Percentiles rank a stretch among this genome's conserved stretches.
These are phyloP conservation scores for Muscicapa comitata DNA, from an alignment of 2,797 vertebrate species.

Conservation along the genomic window DNA sequence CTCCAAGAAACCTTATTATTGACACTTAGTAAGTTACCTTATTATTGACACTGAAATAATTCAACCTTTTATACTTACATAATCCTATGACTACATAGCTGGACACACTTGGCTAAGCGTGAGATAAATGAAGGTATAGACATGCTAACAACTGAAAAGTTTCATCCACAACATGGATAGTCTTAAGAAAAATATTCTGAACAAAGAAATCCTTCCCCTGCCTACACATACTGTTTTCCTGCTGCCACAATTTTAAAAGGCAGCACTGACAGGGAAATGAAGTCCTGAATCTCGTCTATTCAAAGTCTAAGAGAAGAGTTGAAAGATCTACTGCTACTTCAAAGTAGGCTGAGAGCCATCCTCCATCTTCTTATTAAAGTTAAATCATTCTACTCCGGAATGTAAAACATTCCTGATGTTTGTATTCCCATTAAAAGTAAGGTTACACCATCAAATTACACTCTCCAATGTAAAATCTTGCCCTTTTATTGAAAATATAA, in stretches of 20 bases:
- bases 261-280: background rate
- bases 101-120: background rate
- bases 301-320: background rate
- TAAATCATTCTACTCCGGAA: background rate
- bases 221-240: background rate
- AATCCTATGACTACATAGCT: background rate
- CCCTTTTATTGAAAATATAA: background rate
- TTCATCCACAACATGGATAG: background rate
- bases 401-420: background rate
- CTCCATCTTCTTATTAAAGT: background rate
- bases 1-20: background rate
- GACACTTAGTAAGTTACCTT: background rate
- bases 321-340: background rate
- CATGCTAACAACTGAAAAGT: background rate
- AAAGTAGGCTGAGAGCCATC: background rate
- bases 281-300: background rate
- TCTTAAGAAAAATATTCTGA: background rate
- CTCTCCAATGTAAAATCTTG: background rate
- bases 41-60: background rate
- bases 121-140: background rate
- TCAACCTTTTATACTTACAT: background rate
- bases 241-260: background rate
- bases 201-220: background rate
- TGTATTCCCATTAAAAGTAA: background rate
- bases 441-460: background rate